Evolutionary conservation across 1,140 invertebrate genomes (phyloP), one percentile per base, ranked within the genome.

Genomic region (Neodiprion fabricii): DNA sequence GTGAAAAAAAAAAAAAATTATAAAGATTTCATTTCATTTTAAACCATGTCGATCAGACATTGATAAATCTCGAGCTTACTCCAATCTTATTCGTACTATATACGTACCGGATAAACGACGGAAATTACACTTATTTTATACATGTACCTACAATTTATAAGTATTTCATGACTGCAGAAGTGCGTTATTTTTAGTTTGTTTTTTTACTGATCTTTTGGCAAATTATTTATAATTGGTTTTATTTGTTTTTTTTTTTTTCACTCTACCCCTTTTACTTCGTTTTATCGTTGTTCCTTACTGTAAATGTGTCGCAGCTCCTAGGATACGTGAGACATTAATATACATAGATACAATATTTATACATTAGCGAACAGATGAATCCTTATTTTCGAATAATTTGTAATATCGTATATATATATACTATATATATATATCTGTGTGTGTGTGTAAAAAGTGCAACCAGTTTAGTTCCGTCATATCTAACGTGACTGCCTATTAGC

Each of bases 401-500:
- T 61, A 40, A 40, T 61, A 14, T 8, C n/a, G 53, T 61, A 61
- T 61, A 61, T 61, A 17, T 12, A 12, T 61, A 53, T 53, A 61
- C 4, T 14, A 61, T 61, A 40, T 28, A 28, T 28, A 28, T 40
- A 40, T 21, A 53, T 53, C 50, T 53, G 50, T 53, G 10, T 11
- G 10, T 61, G 53, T 17, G 53, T 61, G 53, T 61, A 61, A 61
- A 61, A 61, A 61, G n/a, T 9, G 28, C 28, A 1, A 61, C 53
- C 53, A 61, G 53, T 61, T 61, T 61, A 61, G 53, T 61, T 61
- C 53, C 53, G 11, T 61, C 53, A 61, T 61, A 61, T 61, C 53
- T 17, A 61, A 61, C n/a, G 11, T 61, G 53, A 61, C 53, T 61
- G 53, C 53, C 53, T 61, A 9, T 61, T 61, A 9, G 9, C 53